Evolutionary conservation across 2,797 vertebrate species (phyloP).

Genomic region (Botia almorhae): DNA sequence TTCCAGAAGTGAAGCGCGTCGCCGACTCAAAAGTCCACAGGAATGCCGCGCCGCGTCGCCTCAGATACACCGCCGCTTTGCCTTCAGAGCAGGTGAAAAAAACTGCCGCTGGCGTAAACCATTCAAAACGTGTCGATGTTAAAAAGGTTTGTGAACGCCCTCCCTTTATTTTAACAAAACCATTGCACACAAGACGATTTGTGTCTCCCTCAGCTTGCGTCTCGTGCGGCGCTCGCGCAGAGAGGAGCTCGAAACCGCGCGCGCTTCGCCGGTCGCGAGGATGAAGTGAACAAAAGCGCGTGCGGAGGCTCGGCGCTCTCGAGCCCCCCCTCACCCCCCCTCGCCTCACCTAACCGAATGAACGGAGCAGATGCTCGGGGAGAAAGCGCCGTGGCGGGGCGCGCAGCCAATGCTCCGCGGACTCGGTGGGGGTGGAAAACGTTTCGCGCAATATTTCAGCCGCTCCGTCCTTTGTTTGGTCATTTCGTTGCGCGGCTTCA

Average conservation of each 20-base stretch:
- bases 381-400: slow-evolving; percentile 1
- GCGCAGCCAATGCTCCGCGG: slow-evolving; percentile 27
- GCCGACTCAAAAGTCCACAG: slow-evolving; percentile 65
- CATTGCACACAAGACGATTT: not conserved
- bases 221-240: slow-evolving; percentile 10
- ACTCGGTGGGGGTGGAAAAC: slow-evolving; percentile 34
- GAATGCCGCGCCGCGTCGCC: slow-evolving; percentile 70
- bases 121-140: slow-evolving; percentile 61
- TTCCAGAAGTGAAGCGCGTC: slow-evolving; percentile 54
- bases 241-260: slow-evolving; percentile 23
- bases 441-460: slow-evolving; percentile 22
- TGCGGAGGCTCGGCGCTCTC: slow-evolving; percentile 32
- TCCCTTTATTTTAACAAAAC: not conserved
- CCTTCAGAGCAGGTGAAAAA: slow-evolving; percentile 65
- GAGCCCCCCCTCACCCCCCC: not conserved
- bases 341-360: not conserved
- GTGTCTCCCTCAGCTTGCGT: slow-evolving; percentile 6
- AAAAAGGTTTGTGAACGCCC: not conserved
- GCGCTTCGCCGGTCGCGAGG: slow-evolving; percentile 41
- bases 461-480: slow-evolving; percentile 36
- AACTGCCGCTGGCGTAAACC: slow-evolving; percentile 59
- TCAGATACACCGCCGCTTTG: slow-evolving; percentile 55
- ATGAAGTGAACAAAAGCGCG: slow-evolving; percentile 61
- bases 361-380: slow-evolving; percentile 34
- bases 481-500: not conserved